Percentiles rank a stretch among this genome's conserved stretches.
Conservation (phyloP, 2,113 vertebrate genomes). For the Acanthochromis polyacanthus region DNA sequence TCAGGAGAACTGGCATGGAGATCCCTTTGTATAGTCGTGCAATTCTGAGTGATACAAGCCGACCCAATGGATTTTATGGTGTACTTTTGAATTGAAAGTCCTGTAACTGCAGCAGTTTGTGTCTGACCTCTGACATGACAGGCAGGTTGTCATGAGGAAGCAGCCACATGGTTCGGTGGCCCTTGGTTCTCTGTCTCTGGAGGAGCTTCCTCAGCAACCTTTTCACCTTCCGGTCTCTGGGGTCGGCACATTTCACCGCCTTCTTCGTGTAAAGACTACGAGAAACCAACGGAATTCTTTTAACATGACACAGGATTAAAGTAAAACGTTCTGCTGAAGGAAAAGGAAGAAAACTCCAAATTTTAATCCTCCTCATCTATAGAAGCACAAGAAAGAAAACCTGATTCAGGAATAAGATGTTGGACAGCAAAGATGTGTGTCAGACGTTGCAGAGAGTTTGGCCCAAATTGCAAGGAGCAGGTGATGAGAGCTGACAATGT, state of each 20-base stretch:
- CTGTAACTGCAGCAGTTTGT: not conserved
- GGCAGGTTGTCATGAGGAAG: slow-evolving; percentile 83
- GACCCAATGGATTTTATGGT: too few species aligned
- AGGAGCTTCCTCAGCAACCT: slow-evolving; percentile 84
- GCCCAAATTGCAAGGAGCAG: not conserved
- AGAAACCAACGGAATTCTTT: slow-evolving; percentile 29
- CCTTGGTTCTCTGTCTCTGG: slow-evolving; percentile 78
- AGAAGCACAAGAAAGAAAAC: too few species aligned
- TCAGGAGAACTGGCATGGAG: too few species aligned
- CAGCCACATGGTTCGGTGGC: slow-evolving; percentile 80
- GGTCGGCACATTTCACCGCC: slow-evolving; percentile 86
- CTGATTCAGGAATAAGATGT: too few species aligned
- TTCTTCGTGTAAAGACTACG: slow-evolving; percentile 87
- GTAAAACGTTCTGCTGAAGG: not conserved
- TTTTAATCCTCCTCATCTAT: not conserved
- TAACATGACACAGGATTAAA: slow-evolving; percentile 2
- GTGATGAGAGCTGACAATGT: not conserved
- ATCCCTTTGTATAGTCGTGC: too few species aligned
- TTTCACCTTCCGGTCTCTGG: slow-evolving; percentile 85
- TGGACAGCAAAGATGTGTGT: slow-evolving; percentile 12
- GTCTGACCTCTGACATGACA: slow-evolving; percentile 84
- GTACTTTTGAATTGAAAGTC: too few species aligned
- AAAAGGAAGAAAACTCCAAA: not conserved
- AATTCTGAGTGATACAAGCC: too few species aligned
- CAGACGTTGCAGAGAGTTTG: not conserved